Conservation (phyloP, 1,140 invertebrate species). For the Aphelenchoides avenae region DNA sequence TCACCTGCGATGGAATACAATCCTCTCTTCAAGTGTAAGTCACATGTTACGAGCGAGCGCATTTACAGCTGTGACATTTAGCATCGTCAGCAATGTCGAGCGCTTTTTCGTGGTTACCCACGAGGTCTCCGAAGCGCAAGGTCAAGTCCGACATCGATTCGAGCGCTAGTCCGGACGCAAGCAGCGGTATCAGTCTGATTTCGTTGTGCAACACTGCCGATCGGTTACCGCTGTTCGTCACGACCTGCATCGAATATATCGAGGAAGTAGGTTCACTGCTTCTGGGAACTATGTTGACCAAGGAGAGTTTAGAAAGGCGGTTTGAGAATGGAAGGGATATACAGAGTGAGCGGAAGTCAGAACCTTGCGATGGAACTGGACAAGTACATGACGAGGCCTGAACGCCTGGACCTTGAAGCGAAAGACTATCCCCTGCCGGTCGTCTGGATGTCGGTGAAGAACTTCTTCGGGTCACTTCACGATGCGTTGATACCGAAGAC, state of each 20-base stretch:
- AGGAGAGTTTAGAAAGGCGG: conserved; percentile 65
- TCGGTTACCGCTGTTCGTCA: conserved; percentile 81
- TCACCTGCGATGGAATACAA: too few relatives aligned
- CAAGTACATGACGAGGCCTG: conserved; percentile 79
- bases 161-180: conserved; percentile 66
- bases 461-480: conserved; percentile 14
- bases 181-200: conserved; percentile 69
- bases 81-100: conserved; percentile 20
- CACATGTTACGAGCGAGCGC: too few relatives aligned
- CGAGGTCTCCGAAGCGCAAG: conserved; percentile 42
- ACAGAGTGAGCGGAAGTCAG: conserved; percentile 84
- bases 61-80: conserved; percentile 3
- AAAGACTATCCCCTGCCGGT: conserved; percentile 16
- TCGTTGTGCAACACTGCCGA: conserved; percentile 68
- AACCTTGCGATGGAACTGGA: conserved; percentile 88
- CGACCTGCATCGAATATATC: conserved; percentile 88
- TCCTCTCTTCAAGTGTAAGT: too few relatives aligned
- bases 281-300: not conserved
- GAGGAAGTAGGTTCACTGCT: conserved; percentile 67
- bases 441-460: conserved; percentile 21
- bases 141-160: conserved; percentile 67
- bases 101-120: conserved; percentile 51
- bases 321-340: conserved; percentile 87
- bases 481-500: conserved; percentile 12
- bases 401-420: conserved; percentile 11